Conservation (phyloP, 2,113 vertebrate genomes). For the Pseudorhombus dupliciocellatus region DNA sequence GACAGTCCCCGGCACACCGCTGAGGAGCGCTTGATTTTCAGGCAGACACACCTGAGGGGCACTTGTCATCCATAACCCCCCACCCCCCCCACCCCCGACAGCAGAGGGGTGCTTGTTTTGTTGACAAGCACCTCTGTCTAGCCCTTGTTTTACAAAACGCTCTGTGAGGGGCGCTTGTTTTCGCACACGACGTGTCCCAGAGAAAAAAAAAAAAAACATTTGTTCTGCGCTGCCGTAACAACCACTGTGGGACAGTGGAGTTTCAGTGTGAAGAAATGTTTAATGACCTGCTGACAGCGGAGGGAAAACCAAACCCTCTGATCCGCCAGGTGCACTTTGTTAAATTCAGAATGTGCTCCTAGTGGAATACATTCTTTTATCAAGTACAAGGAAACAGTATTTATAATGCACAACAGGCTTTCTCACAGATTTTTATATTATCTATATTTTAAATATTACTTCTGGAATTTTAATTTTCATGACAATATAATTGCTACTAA, state of each 20-base stretch:
- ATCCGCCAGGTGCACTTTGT: neutral
- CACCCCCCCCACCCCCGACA: neutral
- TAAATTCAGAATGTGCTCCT: too few relatives aligned
- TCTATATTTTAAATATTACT: too few relatives aligned
- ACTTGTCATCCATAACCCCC: slow-evolving; percentile 70
- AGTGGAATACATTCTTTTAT: too few relatives aligned
- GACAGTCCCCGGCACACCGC: slow-evolving; percentile 50
- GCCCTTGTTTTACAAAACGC: slow-evolving; percentile 59
- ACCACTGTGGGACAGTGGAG: neutral
- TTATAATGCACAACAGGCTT: too few relatives aligned
- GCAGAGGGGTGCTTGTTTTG: slow-evolving; percentile 65
- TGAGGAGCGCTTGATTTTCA: slow-evolving; percentile 70
- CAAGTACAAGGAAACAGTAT: too few relatives aligned
- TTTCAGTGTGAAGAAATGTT: neutral
- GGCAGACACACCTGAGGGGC: slow-evolving; percentile 68
- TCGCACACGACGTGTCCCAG: neutral
- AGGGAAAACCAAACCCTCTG: neutral
- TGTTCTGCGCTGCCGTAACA: slow-evolving; percentile 13
- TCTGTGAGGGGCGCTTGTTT: slow-evolving; percentile 45
- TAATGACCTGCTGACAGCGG: neutral
- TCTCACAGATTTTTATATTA: too few relatives aligned
- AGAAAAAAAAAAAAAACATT: slow-evolving; percentile 22
- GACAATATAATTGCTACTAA: too few relatives aligned
- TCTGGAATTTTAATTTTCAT: too few relatives aligned
- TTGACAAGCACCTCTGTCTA: slow-evolving; percentile 59